Base-by-base conservation (phyloP, 1,140 invertebrate species). In the Euglossa dilemma region DNA sequence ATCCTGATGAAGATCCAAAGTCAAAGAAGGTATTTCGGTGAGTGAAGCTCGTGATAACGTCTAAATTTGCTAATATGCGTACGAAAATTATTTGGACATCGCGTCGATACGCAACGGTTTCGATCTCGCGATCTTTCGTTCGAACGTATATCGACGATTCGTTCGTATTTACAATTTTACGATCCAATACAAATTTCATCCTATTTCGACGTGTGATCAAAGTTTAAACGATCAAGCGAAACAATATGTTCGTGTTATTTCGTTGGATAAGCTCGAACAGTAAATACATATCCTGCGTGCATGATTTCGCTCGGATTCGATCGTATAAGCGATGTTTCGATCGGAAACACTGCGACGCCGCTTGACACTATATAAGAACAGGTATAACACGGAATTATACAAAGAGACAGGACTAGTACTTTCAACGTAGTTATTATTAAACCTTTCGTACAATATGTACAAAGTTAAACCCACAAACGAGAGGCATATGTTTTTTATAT, bases 341-440 rank as follows among this genome's bases (percentile, higher is more conserved):
- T 67, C 54, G 52, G 47, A 63, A 85, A 83, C 47, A 52, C 83
- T 36, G 67, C 43, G 57, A 12, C 18, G 72, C 25, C 72, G 57
- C 75, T 88, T 69, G 71, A 61, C 28, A 72, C 66, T 36, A 63
- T 63, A 57, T 63, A 67, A 88, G 83, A 85, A 85, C 88, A 90
- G 83, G 86, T 90, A 86, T 91, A 91, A 89, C 80, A 87, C 91
- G 89, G 92, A 93, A 92, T 90, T 92, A 92, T 92, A 93, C 87
- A 92, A 93, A 93, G 90, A 94, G 90, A 94, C 92, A 93, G 89
- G 93, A 94, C 93, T 94, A 94, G 92, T 93, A 94, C 91, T 94
- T 94, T 94, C 92, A 94, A 94, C 91, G 93, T 92, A 94, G 89
- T 94, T 92, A 92, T 92, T 92, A 92, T 92, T 93, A 90, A 91